Evolutionary conservation across 92 coral and sea anemone genomes (phyloP).

Genomic region (Palythoa grandis): DNA sequence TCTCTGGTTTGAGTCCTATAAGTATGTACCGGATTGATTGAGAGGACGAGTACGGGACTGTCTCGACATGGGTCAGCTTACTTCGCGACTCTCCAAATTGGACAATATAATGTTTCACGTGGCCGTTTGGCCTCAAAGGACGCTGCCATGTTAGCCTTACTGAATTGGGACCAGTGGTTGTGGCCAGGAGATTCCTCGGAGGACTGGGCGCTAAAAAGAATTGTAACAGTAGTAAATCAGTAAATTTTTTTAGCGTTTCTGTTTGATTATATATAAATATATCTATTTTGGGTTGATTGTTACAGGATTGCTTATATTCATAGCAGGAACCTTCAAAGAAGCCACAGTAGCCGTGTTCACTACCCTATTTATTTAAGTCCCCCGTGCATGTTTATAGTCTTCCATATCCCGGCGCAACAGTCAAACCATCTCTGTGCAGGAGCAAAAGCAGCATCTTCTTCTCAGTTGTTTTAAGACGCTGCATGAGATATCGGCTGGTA

Average conservation of each 20-base stretch:
- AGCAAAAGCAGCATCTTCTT: too few species aligned
- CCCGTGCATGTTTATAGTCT: too few species aligned
- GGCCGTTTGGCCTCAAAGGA: constrained; percentile 59
- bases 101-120: constrained; percentile 53
- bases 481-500: too few species aligned
- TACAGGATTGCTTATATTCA: not conserved
- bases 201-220: constrained; percentile 62
- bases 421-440: too few species aligned
- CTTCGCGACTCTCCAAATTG: constrained; percentile 51
- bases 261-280: not conserved
- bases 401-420: too few species aligned
- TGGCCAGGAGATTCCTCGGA: constrained; percentile 54
- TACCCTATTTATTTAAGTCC: too few species aligned
- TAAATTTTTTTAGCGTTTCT: too few species aligned
- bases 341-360: too few species aligned
- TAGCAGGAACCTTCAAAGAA: too few species aligned
- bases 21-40: not conserved
- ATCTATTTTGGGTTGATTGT: not conserved
- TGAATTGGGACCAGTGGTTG: constrained; percentile 37
- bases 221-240: too few species aligned
- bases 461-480: too few species aligned
- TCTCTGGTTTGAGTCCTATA: constrained; percentile 50
- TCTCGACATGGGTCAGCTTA: constrained; percentile 24
- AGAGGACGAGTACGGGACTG: constrained; percentile 22
- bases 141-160: constrained; percentile 51